Evolutionary conservation across 1,140 invertebrate genomes (phyloP), one percentile per base, ranked within the genome.

Genomic region (Telenomus remus): DNA sequence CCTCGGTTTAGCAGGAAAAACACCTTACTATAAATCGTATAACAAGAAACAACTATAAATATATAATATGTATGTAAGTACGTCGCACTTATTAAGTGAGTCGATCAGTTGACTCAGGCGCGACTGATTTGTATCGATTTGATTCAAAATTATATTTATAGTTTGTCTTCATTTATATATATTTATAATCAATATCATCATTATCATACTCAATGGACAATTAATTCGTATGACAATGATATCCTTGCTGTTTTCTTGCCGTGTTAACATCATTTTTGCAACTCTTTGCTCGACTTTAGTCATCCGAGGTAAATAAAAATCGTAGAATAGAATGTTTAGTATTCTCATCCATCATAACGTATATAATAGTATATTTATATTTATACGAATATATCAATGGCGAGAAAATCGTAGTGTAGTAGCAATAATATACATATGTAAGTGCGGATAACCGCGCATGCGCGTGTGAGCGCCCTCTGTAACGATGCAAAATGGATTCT

Each of bases 41-140:
- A 81, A 78, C 79, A 79, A 80, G 80, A 81, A 80, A 80, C 74
- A 79, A 77, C 64, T 81, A 79, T 72, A 79, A 75, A 72, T 75
- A 79, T 74, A 75, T 69, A 75, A 64, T 64, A 68, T 73, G 44
- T 60, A 54, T 73, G 53, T 74, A 74, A 74, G 63, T 66, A 66
- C 56, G 56, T 74, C 61, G 70, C 70, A 66, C 39, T 44, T 63
- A n/a, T n/a, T n/a, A 15, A 72, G 56, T 46, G 59, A 59, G 57
- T 72, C 60, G 46, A 72, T 53, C 48, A 53, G 68, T 47, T 47
- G 55, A 33, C 33, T 53, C 63, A 51, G 55, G 43, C 50, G 51
- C 61, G 70, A 73, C 65, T 66, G 55, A 61, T 65, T 66, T 65
- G 55, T 57, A 60, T 66, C 63, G 66, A 70, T 65, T 74, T 66